phyloP scores from a whole-genome alignment of 1,140 invertebrate species.

The Holcopasites calliopsidis region DNA sequence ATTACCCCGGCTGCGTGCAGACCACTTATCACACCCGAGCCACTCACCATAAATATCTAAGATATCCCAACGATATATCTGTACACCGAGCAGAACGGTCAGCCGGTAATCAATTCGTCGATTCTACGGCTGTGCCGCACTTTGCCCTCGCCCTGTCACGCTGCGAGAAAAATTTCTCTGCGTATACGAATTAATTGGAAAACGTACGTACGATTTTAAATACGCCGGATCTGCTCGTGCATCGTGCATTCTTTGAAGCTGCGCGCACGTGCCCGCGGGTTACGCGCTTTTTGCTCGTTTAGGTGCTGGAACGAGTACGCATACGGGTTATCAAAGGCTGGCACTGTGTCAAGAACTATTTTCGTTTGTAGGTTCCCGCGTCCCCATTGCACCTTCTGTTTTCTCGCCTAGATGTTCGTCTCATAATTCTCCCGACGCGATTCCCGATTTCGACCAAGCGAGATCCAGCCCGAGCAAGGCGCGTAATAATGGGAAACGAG shows the following conservation, averaged over 20 bases:
- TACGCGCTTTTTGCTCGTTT: constrained; percentile 59
- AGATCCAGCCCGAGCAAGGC: neutral
- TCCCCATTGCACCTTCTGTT: constrained; percentile 2
- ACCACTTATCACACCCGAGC: constrained; percentile 24
- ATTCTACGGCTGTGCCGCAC: neutral
- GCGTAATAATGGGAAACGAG: no score
- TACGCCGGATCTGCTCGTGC: neutral
- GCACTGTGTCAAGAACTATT: constrained; percentile 71
- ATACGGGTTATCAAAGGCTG: constrained; percentile 59
- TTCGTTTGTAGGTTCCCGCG: constrained; percentile 58
- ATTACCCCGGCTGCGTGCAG: constrained; percentile 17
- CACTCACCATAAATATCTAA: constrained; percentile 65
- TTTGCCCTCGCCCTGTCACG: no score
- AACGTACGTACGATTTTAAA: no score
- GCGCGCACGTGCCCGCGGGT: no score
- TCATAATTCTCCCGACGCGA: neutral
- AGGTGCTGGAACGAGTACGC: constrained; percentile 36
- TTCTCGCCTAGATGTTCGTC: neutral
- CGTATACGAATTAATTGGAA: no score
- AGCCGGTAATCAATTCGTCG: constrained; percentile 4
- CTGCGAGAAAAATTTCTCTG: no score
- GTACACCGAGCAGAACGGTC: neutral
- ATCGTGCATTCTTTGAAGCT: no score
- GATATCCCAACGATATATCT: constrained; percentile 48
- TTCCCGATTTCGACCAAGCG: neutral